These are phyloP conservation scores for Anolis sagrei DNA, from an alignment of 2,113 vertebrate species.

Conservation along the genomic window DNA sequence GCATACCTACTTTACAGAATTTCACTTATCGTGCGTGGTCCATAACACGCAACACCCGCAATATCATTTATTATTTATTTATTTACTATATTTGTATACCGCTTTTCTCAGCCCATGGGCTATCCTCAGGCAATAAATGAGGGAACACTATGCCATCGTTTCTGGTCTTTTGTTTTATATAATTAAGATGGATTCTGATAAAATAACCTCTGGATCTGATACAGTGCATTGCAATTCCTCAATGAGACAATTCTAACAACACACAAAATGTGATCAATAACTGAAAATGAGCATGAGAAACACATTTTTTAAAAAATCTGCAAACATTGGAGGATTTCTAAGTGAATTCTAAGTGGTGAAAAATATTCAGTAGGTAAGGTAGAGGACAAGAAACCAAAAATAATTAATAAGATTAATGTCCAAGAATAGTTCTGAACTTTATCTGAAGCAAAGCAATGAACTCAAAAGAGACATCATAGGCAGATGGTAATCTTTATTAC, in stretches of 20 bases:
- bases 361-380: neutral
- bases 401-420: neutral
- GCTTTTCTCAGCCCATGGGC: no score
- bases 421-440: neutral
- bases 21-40: no score
- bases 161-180: neutral
- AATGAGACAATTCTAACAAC: neutral
- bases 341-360: neutral
- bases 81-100: no score
- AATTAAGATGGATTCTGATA: neutral
- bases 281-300: neutral
- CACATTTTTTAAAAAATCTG: neutral
- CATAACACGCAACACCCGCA: no score
- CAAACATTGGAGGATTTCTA: no score
- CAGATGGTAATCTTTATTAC: neutral
- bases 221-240: neutral
- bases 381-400: neutral
- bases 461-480: no score
- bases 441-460: neutral
- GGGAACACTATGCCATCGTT: no score
- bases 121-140: no score
- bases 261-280: neutral
- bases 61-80: no score
- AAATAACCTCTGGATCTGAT: neutral
- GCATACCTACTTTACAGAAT: no score